Base-by-base conservation (phyloP, 2,797 vertebrate genomes). In the Etheostoma perlongum region DNA sequence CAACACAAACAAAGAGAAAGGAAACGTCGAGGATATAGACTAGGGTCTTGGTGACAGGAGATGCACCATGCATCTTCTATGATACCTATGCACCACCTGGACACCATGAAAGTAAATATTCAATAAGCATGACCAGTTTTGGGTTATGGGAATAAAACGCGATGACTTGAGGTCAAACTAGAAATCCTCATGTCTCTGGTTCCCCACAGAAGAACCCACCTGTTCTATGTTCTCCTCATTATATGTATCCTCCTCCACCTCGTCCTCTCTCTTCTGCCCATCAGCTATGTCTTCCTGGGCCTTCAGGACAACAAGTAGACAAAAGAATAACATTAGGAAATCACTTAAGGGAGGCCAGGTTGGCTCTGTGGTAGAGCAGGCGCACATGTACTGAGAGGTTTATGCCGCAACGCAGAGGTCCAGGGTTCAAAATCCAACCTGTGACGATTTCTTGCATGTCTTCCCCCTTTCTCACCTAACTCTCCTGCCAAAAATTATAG, bases 271-370 rank as follows among this genome's bases (percentile, higher is more conserved):
- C 85, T 96, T 99, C 85, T 94, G 96, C 68, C 95, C 96, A n/a
- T 95, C 96, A n/a, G 95, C 94, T 79, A 97, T 82, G 76, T 99
- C 97, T 76, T 99, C 97, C 91, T 97, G 98, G 46, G 94, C 95
- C 98, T 99, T 84, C 36, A 54, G 18, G n/a, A 55, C 18, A 54
- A 53, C 2, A 42, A 63, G 9, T 14, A 60, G 12, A 53, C 19
- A 61, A 46, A 69, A 33, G 27, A 54, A 8, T 58, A 40, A 49
- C 9, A 63, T 36, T 3, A 14, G 7, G 3, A 1, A 44, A 59
- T 36, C 36, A 36, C 36, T 36, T 36, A 36, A 36, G 9, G 36
- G 27, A 27, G 27, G 27, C 27, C 27, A 4, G 25, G 25, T 25
- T 2, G 25, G 25, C 25, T 25, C 25, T 25, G 27, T 27, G 27